Evolutionary conservation across 2,888 invertebrate species (phyloP), one percentile per base, ranked within the genome.

Genomic region (Lasioglossum morio): DNA sequence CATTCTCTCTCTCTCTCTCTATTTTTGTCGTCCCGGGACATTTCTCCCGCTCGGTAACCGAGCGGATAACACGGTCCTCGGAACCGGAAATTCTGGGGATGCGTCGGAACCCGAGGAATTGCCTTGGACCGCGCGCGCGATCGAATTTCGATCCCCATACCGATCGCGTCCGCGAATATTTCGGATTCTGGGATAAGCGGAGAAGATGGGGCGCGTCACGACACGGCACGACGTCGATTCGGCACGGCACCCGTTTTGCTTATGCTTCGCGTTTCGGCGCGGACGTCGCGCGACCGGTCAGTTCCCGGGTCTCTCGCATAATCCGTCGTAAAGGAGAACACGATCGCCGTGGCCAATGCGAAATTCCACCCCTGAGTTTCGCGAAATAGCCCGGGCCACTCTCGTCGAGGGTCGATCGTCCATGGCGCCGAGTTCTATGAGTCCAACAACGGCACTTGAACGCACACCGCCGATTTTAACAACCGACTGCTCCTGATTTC

Each of bases 401-500:
- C 23, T 43, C 14, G 40, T 43, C 46, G 19, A 66, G 57, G 43
- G 69, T 60, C 27, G 60, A 27, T 60, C 60, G 60, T 60, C 60
- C 70, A 57, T 27, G 40, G 53, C 14, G 8, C 57, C 27, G 75
- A 79, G 80, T 72, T 77, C 73, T 76, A 81, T 69, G 84, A 87
- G 82, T 88, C 81, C 40, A 73, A 77, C 78, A 70, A 81, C 79
- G 82, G 81, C 79, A 87, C 87, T 90, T 87, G 90, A 92, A 89
- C 91, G 88, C 90, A 89, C 89, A 90, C 90, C 60, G 89, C 84
- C 87, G 88, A 90, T 90, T 90, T 89, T 88, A 87, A 87, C 86
- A 88, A 89, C 86, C 88, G 77, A 85, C 77, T 87, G 85, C 87
- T 72, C 88, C 91, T 91, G 92, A 92, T 93, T 93, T 91, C 88